Base-by-base conservation (phyloP, 2,113 vertebrate genomes). In the Crotalus horridus region DNA sequence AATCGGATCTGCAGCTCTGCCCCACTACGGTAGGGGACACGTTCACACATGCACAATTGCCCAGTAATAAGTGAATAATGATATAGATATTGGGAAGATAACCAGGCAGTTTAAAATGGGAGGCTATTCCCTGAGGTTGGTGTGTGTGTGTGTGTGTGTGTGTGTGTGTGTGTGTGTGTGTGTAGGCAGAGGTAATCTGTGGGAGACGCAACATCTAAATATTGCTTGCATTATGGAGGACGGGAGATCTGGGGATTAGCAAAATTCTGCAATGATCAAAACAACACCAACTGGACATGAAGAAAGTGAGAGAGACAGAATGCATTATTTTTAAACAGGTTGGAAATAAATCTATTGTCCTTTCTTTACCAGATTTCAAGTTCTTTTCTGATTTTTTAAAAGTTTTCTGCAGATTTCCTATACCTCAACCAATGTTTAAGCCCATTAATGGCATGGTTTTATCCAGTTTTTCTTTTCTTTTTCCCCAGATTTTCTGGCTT, bases 181-280 rank as follows among this genome's bases (percentile, higher is more conserved):
- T 1, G 20, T 26, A 48, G 46, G 12, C 0, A 46, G 1, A 48
- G 17, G 9, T n/a, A 81, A 48, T 29, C 10, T 48, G 9, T 59
- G n/a, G 33, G 26, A n/a, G 90, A 91, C 2, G 11, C 48, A 59
- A 56, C 48, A 48, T 17, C 51, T 69, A 15, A 24, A 4, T 33
- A 12, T 59, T 51, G 26, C 33, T n/a, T 17, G 54, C 6, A 7
- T 48, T 24, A 12, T 48, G 29, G 39, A 88, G 13, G 54, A 85
- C 55, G 85, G n/a, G 94, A 94, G 96, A 95, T 95, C 92, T 96
- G 94, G 94, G 64, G 90, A 94, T 90, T 94, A 94, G 95, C 94
- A 93, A 96, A 96, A 91, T 92, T 93, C 93, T 93, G 23, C 24
- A 5, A 51, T 69, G 13, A 54, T 53, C 94, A 96, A 94, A 97